phyloP scores from a whole-genome alignment of 2,113 vertebrate species.

The Buteo buteo region DNA sequence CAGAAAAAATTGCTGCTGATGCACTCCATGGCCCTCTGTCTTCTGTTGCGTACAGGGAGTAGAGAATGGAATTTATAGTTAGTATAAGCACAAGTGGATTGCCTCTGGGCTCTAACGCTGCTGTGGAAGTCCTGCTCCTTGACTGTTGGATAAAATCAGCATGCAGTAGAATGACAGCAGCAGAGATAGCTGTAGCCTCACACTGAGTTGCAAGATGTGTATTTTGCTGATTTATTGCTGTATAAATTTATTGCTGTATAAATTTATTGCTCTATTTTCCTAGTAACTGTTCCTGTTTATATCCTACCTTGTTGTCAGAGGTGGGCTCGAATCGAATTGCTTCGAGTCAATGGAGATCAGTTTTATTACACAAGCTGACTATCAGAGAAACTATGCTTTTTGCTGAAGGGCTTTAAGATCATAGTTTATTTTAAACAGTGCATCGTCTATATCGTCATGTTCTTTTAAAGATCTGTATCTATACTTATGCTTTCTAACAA shows the following conservation, averaged over 20 bases:
- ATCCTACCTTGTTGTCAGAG: not conserved
- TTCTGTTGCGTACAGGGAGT: not conserved
- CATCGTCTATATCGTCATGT: fast-evolving
- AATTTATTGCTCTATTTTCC: not conserved
- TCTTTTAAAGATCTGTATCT: not conserved
- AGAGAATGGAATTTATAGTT: not conserved
- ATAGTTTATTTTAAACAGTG: not conserved
- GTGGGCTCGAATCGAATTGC: not conserved
- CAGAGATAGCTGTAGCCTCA: not conserved
- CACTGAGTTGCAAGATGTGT: not conserved
- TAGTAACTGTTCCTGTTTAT: not conserved
- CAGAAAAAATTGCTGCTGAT: not conserved
- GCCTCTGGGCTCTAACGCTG: not conserved
- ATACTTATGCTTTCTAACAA: not conserved
- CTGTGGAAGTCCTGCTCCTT: not conserved
- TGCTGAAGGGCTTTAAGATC: not conserved
- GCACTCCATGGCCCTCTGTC: not conserved
- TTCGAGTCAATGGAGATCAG: not conserved
- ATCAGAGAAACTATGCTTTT: not conserved
- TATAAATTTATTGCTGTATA: not conserved
- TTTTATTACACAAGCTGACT: not conserved
- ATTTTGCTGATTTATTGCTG: not conserved
- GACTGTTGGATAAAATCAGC: not conserved
- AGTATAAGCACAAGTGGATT: not conserved
- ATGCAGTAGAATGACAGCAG: too few relatives aligned